Evolutionary conservation across 1,140 invertebrate genomes (phyloP), one percentile per base, ranked within the genome.

Genomic region (Seison nebaliae): DNA sequence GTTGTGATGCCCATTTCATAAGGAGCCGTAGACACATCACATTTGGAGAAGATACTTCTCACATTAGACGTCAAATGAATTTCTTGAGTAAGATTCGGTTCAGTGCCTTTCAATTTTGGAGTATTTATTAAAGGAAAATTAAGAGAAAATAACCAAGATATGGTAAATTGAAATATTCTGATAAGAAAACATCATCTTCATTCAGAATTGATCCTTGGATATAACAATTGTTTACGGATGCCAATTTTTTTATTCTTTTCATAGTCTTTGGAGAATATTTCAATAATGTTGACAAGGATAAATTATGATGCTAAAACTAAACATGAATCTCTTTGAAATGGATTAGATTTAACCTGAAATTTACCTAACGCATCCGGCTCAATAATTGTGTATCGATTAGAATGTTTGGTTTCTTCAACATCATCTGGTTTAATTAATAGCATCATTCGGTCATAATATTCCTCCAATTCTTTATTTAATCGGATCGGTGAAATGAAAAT

Each of bases 51-150:
- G 18, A 60, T 55, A 18, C 55, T 43, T 43, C 57, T 56, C 36
- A 49, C 51, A 1, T 54, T 55, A n/a, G 57, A 59, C 42, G 59
- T 60, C 2, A 54, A 53, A 7, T 51, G 52, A 37, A 53, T 57
- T 8, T 59, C 45, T 36, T 55, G 47, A 28, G 52, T 48, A 1
- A 57, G 46, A 18, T 58, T 53, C 15, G 57, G 57, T 32, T 60
- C 57, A 12, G 53, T 49, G 3, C 23, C 38, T 40, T 24, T 1
- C 3, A 21, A 5, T 8, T 4, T 18, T 11, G 26, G 18, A 18
- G 6, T n/a, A 18, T 22, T 26, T 11, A 26, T 11, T 11, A 26
- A 6, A 26, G 16, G 14, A 30, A 4, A 19, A 39, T 18, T 24
- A 4, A 19, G 1, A 33, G 26, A 0, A 19, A 9, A n/a, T 11